Percentiles rank a stretch among this genome's conserved stretches.
Conservation (phyloP, 2,113 vertebrate genomes). For the Mormoops blainvillei region DNA sequence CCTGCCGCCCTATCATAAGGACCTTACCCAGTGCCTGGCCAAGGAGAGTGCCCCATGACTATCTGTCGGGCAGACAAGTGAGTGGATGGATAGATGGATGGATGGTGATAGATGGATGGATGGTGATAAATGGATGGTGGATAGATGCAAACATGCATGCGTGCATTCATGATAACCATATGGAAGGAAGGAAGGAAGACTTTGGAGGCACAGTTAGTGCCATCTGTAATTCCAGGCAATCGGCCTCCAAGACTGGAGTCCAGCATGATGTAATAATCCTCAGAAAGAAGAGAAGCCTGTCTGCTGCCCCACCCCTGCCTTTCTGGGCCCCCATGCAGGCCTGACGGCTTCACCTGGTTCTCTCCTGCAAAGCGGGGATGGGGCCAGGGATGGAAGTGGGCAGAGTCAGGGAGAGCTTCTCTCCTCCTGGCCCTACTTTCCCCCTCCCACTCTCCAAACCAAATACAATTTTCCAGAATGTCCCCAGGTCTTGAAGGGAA, state of each 20-base stretch:
- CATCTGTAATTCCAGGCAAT: not conserved
- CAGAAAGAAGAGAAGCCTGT: not conserved
- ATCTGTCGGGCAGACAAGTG: not conserved
- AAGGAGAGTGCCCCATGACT: not conserved
- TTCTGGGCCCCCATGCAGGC: not conserved
- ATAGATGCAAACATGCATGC: too few relatives aligned
- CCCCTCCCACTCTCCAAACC: not conserved
- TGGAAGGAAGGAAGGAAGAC: not conserved
- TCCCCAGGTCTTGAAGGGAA: slow-evolving; percentile 70
- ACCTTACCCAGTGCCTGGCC: not conserved
- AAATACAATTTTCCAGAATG: slow-evolving; percentile 70
- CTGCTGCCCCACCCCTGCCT: not conserved
- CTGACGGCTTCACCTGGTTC: not conserved
- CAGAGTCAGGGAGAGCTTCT: not conserved
- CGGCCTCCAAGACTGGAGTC: not conserved
- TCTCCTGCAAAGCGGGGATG: not conserved
- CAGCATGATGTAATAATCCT: too few relatives aligned
- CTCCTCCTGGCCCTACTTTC: not conserved
- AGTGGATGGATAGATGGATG: not conserved
- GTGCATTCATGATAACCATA: too few relatives aligned
- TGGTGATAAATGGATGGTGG: not conserved
- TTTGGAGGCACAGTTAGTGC: not conserved
- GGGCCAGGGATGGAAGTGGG: not conserved
- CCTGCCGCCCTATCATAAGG: not conserved
- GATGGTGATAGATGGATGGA: not conserved